Evolutionary conservation across 2,113 vertebrate species (phyloP).

Genomic region (Scytalopus superciliaris): DNA sequence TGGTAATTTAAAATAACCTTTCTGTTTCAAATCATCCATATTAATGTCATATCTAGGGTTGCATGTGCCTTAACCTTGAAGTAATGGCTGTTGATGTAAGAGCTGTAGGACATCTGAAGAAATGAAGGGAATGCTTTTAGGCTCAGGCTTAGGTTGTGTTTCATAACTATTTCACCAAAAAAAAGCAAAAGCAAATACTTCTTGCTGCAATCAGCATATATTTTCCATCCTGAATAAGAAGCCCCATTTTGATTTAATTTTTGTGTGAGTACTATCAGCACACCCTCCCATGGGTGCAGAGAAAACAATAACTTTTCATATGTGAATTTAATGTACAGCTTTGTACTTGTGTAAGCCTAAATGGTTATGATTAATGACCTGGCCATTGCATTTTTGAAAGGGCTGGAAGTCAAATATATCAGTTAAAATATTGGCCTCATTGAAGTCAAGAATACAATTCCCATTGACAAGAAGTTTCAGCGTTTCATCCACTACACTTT

Average conservation of each 20-base stretch:
- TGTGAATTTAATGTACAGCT: not conserved
- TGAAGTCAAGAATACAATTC: not conserved
- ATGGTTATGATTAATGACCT: not conserved
- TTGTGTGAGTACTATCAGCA: not conserved
- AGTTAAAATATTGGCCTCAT: not conserved
- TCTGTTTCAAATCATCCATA: constrained; percentile 5
- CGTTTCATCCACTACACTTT: not conserved
- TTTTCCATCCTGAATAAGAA: not conserved
- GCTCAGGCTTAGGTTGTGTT: not conserved
- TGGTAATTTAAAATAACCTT: not conserved
- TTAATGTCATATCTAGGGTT: not conserved
- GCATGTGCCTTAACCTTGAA: not conserved
- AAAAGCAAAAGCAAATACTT: not conserved
- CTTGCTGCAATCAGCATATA: not conserved
- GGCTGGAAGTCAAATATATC: not conserved
- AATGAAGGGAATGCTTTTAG: not conserved
- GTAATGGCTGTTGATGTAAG: not conserved
- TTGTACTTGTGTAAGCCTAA: not conserved
- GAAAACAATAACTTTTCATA: not conserved
- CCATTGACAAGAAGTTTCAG: not conserved
- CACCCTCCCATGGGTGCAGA: not conserved
- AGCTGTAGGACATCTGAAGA: not conserved
- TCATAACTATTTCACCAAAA: not conserved
- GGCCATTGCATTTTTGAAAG: not conserved
- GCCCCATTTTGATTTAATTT: not conserved